These are phyloP conservation scores for Anthoptus insignis DNA, from an alignment of 2,888 invertebrate species.

Conservation along the genomic window DNA sequence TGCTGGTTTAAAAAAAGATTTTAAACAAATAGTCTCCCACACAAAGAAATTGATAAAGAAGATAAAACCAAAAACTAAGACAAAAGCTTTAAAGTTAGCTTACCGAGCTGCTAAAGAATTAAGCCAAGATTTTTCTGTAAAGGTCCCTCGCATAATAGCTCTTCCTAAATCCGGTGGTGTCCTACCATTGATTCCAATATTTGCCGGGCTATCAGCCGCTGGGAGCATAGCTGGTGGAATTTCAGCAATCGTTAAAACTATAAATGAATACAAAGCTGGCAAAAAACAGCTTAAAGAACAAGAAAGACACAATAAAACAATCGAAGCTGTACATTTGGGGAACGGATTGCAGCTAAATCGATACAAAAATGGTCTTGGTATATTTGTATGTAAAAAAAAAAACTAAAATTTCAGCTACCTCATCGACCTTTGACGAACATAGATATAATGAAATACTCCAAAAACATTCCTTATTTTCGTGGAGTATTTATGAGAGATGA, in stretches of 20 bases:
- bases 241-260: slow-evolving; percentile 57
- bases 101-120: slow-evolving; percentile 41
- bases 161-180: slow-evolving; percentile 61
- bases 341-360: not conserved
- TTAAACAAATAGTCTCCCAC: slow-evolving; percentile 11
- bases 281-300: slow-evolving; percentile 43
- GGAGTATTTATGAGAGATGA: slow-evolving; percentile 47
- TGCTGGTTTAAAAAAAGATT: slow-evolving; percentile 4
- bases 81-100: slow-evolving; percentile 42
- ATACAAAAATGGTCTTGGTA: not conserved
- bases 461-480: slow-evolving; percentile 43
- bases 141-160: slow-evolving; percentile 55
- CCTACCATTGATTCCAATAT: slow-evolving; percentile 59
- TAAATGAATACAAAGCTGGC: slow-evolving; percentile 55
- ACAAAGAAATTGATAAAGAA: slow-evolving; percentile 36
- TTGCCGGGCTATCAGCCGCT: slow-evolving; percentile 59
- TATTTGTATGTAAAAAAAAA: too few species aligned
- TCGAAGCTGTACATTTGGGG: not conserved
- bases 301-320: not conserved
- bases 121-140: slow-evolving; percentile 45
- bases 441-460: not conserved
- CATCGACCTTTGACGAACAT: not conserved
- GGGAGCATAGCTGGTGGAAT: slow-evolving; percentile 61
- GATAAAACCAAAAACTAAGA: slow-evolving; percentile 44
- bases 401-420: too few species aligned